phyloP scores from a whole-genome alignment of 2,888 invertebrate genomes.

The Pristionchus arcanus region DNA sequence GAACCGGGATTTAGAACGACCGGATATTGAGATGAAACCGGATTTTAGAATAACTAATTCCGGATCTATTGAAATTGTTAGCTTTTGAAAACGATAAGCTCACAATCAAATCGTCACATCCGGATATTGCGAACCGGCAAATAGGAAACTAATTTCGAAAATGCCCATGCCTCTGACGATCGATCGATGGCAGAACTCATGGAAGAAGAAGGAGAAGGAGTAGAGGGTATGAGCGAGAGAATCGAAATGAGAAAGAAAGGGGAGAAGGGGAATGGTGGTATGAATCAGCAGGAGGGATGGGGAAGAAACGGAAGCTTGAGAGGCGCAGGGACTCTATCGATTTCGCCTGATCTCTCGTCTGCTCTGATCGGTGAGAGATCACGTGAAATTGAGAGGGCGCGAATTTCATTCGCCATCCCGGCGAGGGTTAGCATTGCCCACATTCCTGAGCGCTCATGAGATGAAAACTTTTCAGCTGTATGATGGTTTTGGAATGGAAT shows the following conservation, averaged over 20 bases:
- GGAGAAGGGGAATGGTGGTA: neutral
- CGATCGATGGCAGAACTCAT: constrained; percentile 22
- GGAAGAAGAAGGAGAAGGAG: neutral
- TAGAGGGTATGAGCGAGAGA: neutral
- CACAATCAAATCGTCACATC: neutral
- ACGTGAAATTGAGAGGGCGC: neutral
- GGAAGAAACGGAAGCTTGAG: neutral
- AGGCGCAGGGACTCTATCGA: neutral
- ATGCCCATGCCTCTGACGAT: neutral
- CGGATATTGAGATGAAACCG: neutral
- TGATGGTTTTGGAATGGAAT: too few relatives aligned
- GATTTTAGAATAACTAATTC: neutral
- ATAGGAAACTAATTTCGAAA: neutral
- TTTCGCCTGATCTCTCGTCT: neutral
- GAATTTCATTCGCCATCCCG: too few relatives aligned
- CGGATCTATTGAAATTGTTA: neutral
- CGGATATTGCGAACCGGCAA: neutral
- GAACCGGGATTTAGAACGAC: neutral
- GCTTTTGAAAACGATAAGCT: neutral
- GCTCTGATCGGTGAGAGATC: neutral
- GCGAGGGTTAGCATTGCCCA: too few relatives aligned
- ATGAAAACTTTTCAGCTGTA: too few relatives aligned
- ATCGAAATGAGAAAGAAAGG: neutral
- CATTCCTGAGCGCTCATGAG: too few relatives aligned
- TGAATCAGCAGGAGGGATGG: neutral